phyloP scores from a whole-genome alignment of 2,888 invertebrate genomes.

The Ceriagrion tenellum region DNA sequence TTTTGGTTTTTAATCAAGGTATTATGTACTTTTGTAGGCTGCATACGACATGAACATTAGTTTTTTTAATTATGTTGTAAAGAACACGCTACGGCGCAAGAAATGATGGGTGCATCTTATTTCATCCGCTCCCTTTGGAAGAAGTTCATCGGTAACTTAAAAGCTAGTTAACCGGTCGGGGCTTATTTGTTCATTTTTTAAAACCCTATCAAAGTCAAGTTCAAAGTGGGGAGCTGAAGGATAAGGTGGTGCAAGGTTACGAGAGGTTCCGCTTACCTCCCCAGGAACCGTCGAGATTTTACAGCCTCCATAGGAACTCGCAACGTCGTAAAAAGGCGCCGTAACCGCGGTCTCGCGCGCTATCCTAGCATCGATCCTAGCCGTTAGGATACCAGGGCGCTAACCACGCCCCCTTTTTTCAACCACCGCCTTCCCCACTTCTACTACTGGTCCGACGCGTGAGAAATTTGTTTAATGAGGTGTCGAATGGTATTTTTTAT shows the following conservation, averaged over 20 bases:
- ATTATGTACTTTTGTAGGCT: too few relatives aligned
- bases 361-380: background rate
- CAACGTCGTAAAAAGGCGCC: background rate
- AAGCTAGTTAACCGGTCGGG: too few relatives aligned
- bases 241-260: constrained; percentile 10
- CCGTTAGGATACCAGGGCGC: background rate
- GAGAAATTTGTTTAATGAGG: background rate
- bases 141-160: too few relatives aligned
- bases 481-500: background rate
- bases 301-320: background rate
- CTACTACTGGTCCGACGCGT: background rate
- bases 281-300: background rate
- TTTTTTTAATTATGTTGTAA: too few relatives aligned
- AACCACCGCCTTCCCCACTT: background rate
- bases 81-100: too few relatives aligned
- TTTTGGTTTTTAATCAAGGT: too few relatives aligned
- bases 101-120: too few relatives aligned
- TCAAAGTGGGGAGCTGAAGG: background rate
- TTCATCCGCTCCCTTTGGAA: too few relatives aligned
- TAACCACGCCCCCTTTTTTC: background rate
- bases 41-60: too few relatives aligned
- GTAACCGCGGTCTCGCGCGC: background rate
- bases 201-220: background rate
- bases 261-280: background rate
- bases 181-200: too few relatives aligned